A percentile compares a stretch with the other conserved stretches of the same genome.
Evolutionary conservation across 2,797 vertebrate species (phyloP).

Genomic region (Vultur gryphus): DNA sequence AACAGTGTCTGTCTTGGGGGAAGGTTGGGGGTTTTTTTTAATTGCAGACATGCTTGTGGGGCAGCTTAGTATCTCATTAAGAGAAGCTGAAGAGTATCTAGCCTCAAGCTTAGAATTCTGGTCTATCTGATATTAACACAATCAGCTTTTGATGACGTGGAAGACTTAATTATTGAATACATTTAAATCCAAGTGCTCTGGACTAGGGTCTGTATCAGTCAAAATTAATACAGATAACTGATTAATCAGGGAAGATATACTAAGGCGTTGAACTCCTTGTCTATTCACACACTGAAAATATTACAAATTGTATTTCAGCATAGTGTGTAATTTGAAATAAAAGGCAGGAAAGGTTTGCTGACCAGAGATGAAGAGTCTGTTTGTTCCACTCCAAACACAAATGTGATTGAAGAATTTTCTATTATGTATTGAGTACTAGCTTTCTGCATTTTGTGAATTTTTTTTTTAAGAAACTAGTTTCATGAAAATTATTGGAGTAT

Average conservation of each 20-base stretch:
- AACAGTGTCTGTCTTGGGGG: not conserved
- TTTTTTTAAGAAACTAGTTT: not conserved
- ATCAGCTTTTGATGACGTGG: not conserved
- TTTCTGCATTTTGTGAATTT: not conserved
- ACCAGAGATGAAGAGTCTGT: not conserved
- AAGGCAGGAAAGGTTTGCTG: not conserved
- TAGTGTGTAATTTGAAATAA: not conserved
- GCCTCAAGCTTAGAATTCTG: not conserved
- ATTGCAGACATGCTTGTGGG: not conserved
- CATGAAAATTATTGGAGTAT: not conserved
- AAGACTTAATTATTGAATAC: not conserved
- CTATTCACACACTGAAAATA: not conserved
- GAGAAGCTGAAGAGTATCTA: not conserved
- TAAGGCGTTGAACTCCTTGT: not conserved
- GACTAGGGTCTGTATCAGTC: not conserved
- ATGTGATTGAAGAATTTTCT: not conserved
- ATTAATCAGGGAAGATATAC: not conserved
- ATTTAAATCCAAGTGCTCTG: not conserved
- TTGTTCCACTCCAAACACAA: not conserved
- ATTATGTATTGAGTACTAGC: not conserved
- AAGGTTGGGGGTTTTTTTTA: not conserved
- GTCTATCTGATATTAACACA: not conserved
- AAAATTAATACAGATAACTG: not conserved
- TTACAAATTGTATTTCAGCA: not conserved
- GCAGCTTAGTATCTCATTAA: not conserved